Conservation (phyloP, 1,140 invertebrate genomes). For the Tenebrio molitor region DNA sequence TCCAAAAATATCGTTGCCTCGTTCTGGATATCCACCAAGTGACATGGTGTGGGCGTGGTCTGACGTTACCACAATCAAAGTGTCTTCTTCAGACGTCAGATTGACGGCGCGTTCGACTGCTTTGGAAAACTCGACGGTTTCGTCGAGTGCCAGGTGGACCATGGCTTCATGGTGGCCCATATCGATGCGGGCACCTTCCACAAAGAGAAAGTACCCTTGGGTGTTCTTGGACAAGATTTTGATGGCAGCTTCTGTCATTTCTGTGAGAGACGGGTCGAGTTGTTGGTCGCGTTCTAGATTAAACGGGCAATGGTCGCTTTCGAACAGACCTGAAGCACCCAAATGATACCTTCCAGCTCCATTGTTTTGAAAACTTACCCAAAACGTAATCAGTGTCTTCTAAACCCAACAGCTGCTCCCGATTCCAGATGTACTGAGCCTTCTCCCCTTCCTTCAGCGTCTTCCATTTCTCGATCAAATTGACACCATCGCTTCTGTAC, state of each 20-base stretch:
- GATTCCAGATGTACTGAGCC: slow-evolving; percentile 73
- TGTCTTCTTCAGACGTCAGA: slow-evolving; percentile 69
- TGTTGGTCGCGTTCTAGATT: slow-evolving; percentile 71
- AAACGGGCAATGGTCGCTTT: slow-evolving; percentile 70
- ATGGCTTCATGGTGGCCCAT: slow-evolving; percentile 78
- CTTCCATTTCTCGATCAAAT: slow-evolving; percentile 70
- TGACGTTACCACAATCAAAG: slow-evolving; percentile 76
- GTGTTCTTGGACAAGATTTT: slow-evolving; percentile 77
- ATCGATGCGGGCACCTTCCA: slow-evolving; percentile 83
- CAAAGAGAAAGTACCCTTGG: slow-evolving; percentile 80
- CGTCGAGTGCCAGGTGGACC: slow-evolving; percentile 76
- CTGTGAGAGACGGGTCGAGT: slow-evolving; percentile 76
- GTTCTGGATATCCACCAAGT: slow-evolving; percentile 73
- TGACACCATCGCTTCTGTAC: slow-evolving; percentile 66
- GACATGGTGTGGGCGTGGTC: slow-evolving; percentile 74
- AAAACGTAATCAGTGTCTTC: slow-evolving; percentile 71
- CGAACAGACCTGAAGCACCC: too few species aligned
- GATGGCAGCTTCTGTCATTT: slow-evolving; percentile 88
- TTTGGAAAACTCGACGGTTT: slow-evolving; percentile 78
- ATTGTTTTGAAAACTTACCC: too few species aligned
- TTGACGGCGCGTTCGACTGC: slow-evolving; percentile 73
- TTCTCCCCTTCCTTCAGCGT: slow-evolving; percentile 62
- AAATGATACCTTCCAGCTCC: too few species aligned
- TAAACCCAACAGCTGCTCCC: slow-evolving; percentile 68
- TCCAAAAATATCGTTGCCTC: slow-evolving; percentile 77